A percentile compares a stretch with the other conserved stretches of the same genome.
These are phyloP conservation scores for Lycaon pictus DNA, from an alignment of 2,113 vertebrate species.

Conservation along the genomic window DNA sequence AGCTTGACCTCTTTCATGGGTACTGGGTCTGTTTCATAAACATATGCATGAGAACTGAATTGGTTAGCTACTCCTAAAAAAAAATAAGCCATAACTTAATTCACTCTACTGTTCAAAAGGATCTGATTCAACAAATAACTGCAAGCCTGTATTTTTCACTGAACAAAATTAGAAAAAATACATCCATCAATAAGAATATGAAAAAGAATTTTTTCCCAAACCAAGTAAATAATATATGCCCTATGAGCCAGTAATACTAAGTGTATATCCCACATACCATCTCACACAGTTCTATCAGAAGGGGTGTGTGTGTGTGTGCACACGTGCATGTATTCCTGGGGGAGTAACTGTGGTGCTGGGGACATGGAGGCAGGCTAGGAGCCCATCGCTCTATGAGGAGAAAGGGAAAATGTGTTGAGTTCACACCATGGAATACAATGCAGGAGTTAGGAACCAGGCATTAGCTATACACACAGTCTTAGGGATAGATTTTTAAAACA, in stretches of 20 bases:
- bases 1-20: not conserved
- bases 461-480: not conserved
- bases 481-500: not conserved
- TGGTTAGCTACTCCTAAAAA: not conserved
- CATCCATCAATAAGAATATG: not conserved
- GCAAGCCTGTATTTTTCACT: not conserved
- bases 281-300: not conserved
- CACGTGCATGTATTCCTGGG: not conserved
- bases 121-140: not conserved
- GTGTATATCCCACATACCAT: not conserved
- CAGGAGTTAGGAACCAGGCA: not conserved
- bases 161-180: not conserved
- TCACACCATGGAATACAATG: not conserved
- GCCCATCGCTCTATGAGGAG: not conserved
- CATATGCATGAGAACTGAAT: not conserved
- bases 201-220: not conserved
- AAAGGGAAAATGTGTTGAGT: not conserved
- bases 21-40: not conserved
- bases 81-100: not conserved
- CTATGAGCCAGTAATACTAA: not conserved
- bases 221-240: not conserved
- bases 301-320: rapidly evolving
- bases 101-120: not conserved
- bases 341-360: not conserved
- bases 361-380: not conserved